These are phyloP conservation scores for Lagria hirta DNA, from an alignment of 2,888 invertebrate species.

Conservation along the genomic window DNA sequence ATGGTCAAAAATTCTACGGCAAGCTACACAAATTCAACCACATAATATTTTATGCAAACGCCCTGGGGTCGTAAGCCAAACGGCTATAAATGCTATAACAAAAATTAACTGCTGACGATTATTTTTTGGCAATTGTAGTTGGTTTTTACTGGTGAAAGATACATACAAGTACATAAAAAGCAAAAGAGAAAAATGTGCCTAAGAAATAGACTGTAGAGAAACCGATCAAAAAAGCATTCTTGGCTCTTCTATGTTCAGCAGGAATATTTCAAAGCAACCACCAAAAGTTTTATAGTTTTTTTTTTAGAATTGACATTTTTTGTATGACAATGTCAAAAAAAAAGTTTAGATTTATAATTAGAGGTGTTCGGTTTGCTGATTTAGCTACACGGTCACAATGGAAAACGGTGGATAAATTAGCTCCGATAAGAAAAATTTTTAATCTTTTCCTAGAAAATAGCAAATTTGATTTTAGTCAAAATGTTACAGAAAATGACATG, in stretches of 20 bases:
- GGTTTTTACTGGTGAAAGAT: slow-evolving; percentile 9
- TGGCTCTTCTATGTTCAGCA: slow-evolving; percentile 41
- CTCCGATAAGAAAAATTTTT: slow-evolving; percentile 37
- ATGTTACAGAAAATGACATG: slow-evolving; percentile 39
- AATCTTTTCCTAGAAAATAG: slow-evolving; percentile 39
- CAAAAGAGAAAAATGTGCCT: slow-evolving; percentile 21
- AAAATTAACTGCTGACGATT: slow-evolving; percentile 20
- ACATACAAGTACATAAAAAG: slow-evolving; percentile 1
- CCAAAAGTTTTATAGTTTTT: slow-evolving; percentile 34
- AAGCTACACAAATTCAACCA: not conserved
- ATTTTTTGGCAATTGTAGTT: slow-evolving; percentile 13
- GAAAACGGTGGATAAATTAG: slow-evolving; percentile 28
- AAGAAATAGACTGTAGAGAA: slow-evolving; percentile 27
- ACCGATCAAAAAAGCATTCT: slow-evolving; percentile 37
- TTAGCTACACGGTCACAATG: slow-evolving; percentile 15
- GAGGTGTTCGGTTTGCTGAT: slow-evolving; percentile 35
- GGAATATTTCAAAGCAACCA: slow-evolving; percentile 34
- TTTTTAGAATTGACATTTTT: slow-evolving; percentile 38
- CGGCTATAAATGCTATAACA: slow-evolving; percentile 17
- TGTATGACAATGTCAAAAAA: slow-evolving; percentile 33
- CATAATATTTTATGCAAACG: slow-evolving; percentile 6
- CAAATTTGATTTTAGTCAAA: slow-evolving; percentile 29
- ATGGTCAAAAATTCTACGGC: slow-evolving; percentile 2
- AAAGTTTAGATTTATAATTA: slow-evolving; percentile 35
- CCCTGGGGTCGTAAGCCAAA: slow-evolving; percentile 10